Evolutionary conservation across 2,888 invertebrate genomes (phyloP).

Genomic region (Cryptosula pallasiana): DNA sequence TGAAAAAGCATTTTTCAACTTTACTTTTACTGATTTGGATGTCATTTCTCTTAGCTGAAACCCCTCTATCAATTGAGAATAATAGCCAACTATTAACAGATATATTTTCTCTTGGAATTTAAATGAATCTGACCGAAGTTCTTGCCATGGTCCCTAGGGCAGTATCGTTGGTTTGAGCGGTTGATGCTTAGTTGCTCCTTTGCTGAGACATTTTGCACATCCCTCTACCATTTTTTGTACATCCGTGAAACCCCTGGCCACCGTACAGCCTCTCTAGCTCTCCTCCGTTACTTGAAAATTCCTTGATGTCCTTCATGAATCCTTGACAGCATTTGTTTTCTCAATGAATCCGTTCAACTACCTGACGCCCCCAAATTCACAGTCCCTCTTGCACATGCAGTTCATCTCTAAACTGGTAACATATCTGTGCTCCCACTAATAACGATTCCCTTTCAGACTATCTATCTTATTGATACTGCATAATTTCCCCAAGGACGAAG

Average conservation of each 20-base stretch:
- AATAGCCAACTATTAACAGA: constrained; percentile 30
- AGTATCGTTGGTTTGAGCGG: constrained; percentile 20
- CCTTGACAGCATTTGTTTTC: neutral
- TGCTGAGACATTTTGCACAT: neutral
- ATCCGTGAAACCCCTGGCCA: neutral
- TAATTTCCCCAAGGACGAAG: too few relatives aligned
- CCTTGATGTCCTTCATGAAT: neutral
- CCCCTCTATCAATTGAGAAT: constrained; percentile 29
- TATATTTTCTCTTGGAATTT: constrained; percentile 25
- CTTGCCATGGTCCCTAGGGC: constrained; percentile 30
- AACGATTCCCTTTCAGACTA: too few relatives aligned
- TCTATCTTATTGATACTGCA: too few relatives aligned
- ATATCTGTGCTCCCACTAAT: too few relatives aligned
- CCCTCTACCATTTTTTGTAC: neutral
- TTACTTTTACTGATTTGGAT: too few relatives aligned
- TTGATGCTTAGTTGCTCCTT: neutral
- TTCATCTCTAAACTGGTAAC: neutral
- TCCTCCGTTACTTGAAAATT: neutral
- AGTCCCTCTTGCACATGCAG: neutral
- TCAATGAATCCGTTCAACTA: too few relatives aligned
- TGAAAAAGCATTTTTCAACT: too few relatives aligned
- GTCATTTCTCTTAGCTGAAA: too few relatives aligned
- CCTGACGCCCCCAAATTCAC: neutral
- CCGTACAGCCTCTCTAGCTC: neutral
- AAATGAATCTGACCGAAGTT: constrained; percentile 29